A percentile compares a stretch with the other conserved stretches of the same genome.
phyloP scores from a whole-genome alignment of 1,140 invertebrate genomes.

The Drosophila parabipectinata region DNA sequence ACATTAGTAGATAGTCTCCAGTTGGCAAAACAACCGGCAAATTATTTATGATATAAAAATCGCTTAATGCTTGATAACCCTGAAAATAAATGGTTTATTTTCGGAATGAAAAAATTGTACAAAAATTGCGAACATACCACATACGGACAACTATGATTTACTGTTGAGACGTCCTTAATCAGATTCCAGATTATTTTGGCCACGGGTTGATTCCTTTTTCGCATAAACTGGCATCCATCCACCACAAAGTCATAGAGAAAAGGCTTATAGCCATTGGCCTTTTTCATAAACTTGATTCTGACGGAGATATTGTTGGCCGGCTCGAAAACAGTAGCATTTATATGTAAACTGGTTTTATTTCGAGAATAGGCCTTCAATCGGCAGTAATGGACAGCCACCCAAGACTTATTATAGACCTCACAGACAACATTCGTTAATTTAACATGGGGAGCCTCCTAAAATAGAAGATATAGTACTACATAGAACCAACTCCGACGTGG shows the following conservation, averaged over 20 bases:
- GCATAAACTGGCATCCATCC: conserved; percentile 46
- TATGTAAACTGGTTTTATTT: conserved; percentile 39
- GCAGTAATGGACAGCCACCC: conserved; percentile 35
- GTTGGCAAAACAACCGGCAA: conserved; percentile 2
- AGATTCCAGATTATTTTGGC: conserved; percentile 14
- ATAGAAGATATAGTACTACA: no score
- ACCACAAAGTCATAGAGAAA: conserved; percentile 19
- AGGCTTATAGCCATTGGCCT: conserved; percentile 36
- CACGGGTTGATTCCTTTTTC: conserved; percentile 19
- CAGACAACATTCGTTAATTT: conserved; percentile 49
- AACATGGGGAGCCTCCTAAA: conserved; percentile 1
- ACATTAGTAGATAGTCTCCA: conserved; percentile 6
- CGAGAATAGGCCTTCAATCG: conserved; percentile 31
- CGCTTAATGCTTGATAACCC: background rate
- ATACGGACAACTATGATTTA: conserved; percentile 41
- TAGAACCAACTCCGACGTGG: background rate
- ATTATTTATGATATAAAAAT: conserved; percentile 1
- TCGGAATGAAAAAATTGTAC: background rate
- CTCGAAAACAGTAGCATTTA: conserved; percentile 15
- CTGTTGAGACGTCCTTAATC: conserved; percentile 16
- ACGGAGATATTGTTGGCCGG: conserved; percentile 14
- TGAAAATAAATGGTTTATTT: background rate
- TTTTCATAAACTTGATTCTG: conserved; percentile 19
- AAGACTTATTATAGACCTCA: conserved; percentile 39
- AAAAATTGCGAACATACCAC: background rate